Evolutionary conservation across 2,888 invertebrate species (phyloP), one percentile per base, ranked within the genome.

Genomic region (Rotaria socialis): DNA sequence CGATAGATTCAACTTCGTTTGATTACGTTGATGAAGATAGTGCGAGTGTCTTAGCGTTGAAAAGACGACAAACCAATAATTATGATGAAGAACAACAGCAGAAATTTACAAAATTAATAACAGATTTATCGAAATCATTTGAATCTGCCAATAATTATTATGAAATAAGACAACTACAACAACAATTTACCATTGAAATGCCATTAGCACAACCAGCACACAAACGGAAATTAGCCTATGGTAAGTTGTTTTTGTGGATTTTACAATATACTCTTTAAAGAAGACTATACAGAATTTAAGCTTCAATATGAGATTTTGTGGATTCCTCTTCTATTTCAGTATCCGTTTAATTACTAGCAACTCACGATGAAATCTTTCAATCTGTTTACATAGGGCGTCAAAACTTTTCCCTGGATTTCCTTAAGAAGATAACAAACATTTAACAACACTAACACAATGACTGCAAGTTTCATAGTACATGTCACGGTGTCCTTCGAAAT

Each of bases 181-280:
- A 47, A n/a, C 80, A 80, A 80, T 80, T 80, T n/a, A 41, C 80
- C 14, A 80, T 47, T 47, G 80, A 80, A 80, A 4, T 24, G 47
- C 43, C 80, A 47, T 14, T 80, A 47, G 22, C 80, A 24, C 43
- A 80, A n/a, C 10, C 43, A 47, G 6, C 80, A 47, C 2, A 80
- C n/a, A 80, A 67, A 35, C 35, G n/a, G 14, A 67, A 67, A 75
- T 67, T 67, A 27, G 14, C 67, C 11, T 67, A 67, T 67, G 35
- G 35, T 27, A 67, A 67, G 11, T 22, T 11, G 14, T 52, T 0
- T 16, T 52, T 47, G 11, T 47, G 7, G 7, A 47, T 47, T 47
- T 47, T 47, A 11, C 4, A 0, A n/a, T 5, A 58, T 58, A 58
- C 19, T n/a, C 19, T 58, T 58, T 11, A 0, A 47, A 4, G 47